Evolutionary conservation across 2,113 vertebrate species (phyloP), one percentile per base, ranked within the genome.

Genomic region (Motacilla alba): DNA sequence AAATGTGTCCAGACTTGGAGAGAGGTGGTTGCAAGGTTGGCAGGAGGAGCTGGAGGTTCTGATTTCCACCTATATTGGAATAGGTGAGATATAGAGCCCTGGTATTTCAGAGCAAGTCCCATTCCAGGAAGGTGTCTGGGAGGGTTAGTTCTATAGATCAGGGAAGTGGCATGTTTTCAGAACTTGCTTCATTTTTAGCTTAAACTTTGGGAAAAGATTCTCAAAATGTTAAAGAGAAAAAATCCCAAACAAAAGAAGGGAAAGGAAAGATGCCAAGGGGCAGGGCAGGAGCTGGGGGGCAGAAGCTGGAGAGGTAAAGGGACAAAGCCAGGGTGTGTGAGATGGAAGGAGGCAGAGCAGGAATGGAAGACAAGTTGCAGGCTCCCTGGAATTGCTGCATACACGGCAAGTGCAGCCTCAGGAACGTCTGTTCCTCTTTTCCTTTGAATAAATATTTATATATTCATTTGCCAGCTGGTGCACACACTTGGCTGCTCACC

Each of bases 391-490:
- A 80, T 64, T 92, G 87, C 76, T 77, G 95, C 67, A 30, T 90
- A 87, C 47, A 20, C 85, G 6, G 97, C 98, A 97, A 97, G 97
- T 96, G 96, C 94, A 93, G 94, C 95, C 79, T 85, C 79, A 26
- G 95, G 95, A 97, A 96, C 94, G 92, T 96, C 96, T 96, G 97
- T 95, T 95, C 96, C 95, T 97, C 96, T 96, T 95, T 98, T 98
- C 97, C 97, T 98, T 94, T 94, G 96, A 95, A 97, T 98, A 98
- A 98, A 98, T 98, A 98, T 98, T 98, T 98, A 98, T 97, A 96
- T 97, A 95, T 96, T 96, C 95, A 95, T 96, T 97, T 97, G 96
- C 97, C 37, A 93, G 97, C 97, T 96, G 96, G 94, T 96, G 94
- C 94, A 95, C 89, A 96, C 97, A 97, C 97, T 98, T 96, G 97